Percentiles rank a stretch among this genome's conserved stretches.
phyloP scores from a whole-genome alignment of 2,797 vertebrate genomes.

The Hephaestus fuliginosus region DNA sequence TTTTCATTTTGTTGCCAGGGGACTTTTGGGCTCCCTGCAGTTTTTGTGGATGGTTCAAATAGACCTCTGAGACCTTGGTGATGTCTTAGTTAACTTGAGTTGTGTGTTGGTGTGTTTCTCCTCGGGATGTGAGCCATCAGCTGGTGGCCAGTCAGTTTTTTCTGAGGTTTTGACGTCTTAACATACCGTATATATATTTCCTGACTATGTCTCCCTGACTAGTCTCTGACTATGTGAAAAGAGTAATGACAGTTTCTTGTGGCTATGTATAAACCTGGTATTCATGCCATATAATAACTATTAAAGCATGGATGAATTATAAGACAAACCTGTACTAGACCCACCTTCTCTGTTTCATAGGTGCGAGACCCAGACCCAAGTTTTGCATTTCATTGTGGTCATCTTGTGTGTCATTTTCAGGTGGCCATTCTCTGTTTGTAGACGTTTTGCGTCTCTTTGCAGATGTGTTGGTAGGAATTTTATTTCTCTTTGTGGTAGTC shows the following conservation, averaged over 20 bases:
- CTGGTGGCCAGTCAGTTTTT: neutral
- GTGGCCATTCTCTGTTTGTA: neutral
- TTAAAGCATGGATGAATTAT: neutral
- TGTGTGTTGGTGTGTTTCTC: slow-evolving; percentile 16
- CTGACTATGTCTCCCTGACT: neutral
- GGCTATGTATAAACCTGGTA: neutral
- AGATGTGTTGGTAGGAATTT: neutral
- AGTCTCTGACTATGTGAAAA: slow-evolving; percentile 4
- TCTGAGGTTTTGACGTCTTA: neutral
- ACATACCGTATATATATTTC: slow-evolving; percentile 6
- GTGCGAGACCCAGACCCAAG: neutral
- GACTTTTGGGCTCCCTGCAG: slow-evolving; percentile 28
- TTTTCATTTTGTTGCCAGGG: slow-evolving; percentile 36
- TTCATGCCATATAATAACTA: neutral
- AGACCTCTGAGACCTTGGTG: slow-evolving; percentile 36
- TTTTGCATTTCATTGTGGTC: neutral
- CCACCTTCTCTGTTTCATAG: no score
- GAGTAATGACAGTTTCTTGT: neutral
- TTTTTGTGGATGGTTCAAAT: slow-evolving; percentile 35
- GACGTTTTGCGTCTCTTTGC: neutral
- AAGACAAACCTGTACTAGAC: neutral
- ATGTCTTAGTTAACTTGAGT: slow-evolving; percentile 40
- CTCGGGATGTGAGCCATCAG: slow-evolving; percentile 1
- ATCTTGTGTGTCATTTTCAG: neutral
- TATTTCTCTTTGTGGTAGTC: neutral